A percentile compares a stretch with the other conserved stretches of the same genome.
Evolutionary conservation across 1,140 invertebrate species (phyloP).

Genomic region (Drosophila sproati): DNA sequence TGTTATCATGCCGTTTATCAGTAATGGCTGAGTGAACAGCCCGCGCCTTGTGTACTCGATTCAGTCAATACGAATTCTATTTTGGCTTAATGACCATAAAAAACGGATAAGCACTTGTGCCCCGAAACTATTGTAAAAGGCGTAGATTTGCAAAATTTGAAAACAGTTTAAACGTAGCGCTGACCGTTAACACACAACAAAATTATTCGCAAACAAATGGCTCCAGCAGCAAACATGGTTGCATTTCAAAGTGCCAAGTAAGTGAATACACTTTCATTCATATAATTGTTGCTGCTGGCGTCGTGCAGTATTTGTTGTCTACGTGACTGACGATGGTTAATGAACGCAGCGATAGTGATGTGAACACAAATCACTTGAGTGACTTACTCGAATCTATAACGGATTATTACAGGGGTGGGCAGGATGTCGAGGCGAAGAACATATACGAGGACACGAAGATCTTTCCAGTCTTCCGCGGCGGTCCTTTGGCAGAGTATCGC

Average conservation of each 20-base stretch:
- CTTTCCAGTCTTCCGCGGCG: slow-evolving; percentile 88
- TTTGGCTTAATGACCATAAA: slow-evolving; percentile 24
- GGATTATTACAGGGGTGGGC: slow-evolving; percentile 46
- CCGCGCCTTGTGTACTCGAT: slow-evolving; percentile 24
- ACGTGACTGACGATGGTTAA: slow-evolving; percentile 28
- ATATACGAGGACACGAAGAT: slow-evolving; percentile 78
- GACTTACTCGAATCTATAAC: slow-evolving; percentile 17
- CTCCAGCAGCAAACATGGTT: slow-evolving; percentile 43
- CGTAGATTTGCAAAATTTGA: not conserved
- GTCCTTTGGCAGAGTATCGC: slow-evolving; percentile 91
- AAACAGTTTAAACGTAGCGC: slow-evolving; percentile 43
- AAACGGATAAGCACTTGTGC: slow-evolving; percentile 36
- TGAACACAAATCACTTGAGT: slow-evolving; percentile 15
- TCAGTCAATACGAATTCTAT: not conserved
- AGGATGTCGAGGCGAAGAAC: slow-evolving; percentile 39
- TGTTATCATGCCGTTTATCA: slow-evolving; percentile 43
- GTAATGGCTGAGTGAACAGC: slow-evolving; percentile 20
- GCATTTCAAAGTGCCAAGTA: slow-evolving; percentile 48
- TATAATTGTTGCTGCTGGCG: not conserved
- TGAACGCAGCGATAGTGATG: slow-evolving; percentile 5
- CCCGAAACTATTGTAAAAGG: slow-evolving; percentile 33
- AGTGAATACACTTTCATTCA: slow-evolving; percentile 35
- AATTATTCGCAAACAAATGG: not conserved
- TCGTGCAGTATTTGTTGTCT: slow-evolving; percentile 6
- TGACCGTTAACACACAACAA: slow-evolving; percentile 40